Conservation (phyloP, 2,888 invertebrate species). For the Hartigia nigra region DNA sequence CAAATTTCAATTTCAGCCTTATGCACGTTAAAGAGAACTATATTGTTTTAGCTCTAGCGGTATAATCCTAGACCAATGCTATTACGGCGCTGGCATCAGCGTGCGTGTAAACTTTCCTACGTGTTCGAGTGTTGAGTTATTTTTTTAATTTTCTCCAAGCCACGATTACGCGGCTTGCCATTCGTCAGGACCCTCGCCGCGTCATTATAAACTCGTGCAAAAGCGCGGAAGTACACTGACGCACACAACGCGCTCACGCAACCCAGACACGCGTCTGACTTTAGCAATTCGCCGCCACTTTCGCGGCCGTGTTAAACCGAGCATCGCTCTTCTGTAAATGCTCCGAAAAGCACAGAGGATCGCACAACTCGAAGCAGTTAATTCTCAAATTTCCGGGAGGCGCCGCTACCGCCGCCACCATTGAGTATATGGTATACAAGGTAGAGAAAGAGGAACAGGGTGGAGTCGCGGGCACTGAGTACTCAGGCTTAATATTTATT, state of each 20-base stretch:
- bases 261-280: neutral
- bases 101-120: neutral
- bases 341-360: neutral
- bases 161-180: constrained; percentile 18
- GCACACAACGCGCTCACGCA: neutral
- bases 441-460: neutral
- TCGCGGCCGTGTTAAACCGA: neutral
- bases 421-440: constrained; percentile 3
- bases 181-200: constrained; percentile 17
- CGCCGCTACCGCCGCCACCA: constrained; percentile 13
- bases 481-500: constrained; percentile 49
- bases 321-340: neutral
- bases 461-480: neutral
- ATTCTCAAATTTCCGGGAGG: constrained; percentile 56
- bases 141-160: constrained; percentile 27
- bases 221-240: neutral
- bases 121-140: constrained; percentile 25
- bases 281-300: constrained; percentile 3
- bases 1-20: neutral
- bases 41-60: neutral
- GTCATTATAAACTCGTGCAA: constrained; percentile 12
- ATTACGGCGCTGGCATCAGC: neutral
- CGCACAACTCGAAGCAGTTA: constrained; percentile 22
- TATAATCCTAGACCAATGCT: neutral
- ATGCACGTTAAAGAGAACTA: neutral